Evolutionary conservation across 2,888 invertebrate genomes (phyloP), one percentile per base, ranked within the genome.

Genomic region (Argyresthia albistria): DNA sequence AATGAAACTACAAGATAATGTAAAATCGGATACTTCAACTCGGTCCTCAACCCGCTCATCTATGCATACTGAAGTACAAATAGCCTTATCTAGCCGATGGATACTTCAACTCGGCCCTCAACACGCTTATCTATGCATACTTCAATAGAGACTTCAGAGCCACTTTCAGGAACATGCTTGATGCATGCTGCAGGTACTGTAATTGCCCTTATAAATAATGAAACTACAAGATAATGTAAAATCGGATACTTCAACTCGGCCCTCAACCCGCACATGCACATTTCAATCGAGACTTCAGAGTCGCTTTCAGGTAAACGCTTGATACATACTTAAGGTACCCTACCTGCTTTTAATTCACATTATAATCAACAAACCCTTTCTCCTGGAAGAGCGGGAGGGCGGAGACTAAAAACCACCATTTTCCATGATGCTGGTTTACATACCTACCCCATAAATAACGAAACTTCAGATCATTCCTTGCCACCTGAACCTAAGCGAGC

Each of bases 161-260:
- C 52, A 98, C 98, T 9, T 98, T 98, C 88, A 93, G 95, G 79
- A 95, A 95, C 80, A 96, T 96, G 10, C 80, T 97, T 65, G 92
- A 91, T 63, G 91, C 91, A 55, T 93, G 93, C 72, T 93, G 94
- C 84, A 90, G 90, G 77, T 80, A 56, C 55, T 59, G n/a, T n/a
- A n/a, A n/a, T n/a, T n/a, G n/a, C n/a, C n/a, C n/a, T n/a, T n/a
- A n/a, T n/a, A n/a, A n/a, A n/a, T n/a, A n/a, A n/a, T n/a, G n/a
- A n/a, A n/a, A n/a, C n/a, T n/a, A n/a, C n/a, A n/a, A n/a, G n/a
- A n/a, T n/a, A n/a, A n/a, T n/a, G n/a, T n/a, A n/a, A n/a, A n/a
- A n/a, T n/a, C n/a, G n/a, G n/a, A n/a, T 99, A 99, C 89, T 97
- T 97, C 88, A 98, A 98, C 86, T 97, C 97, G 10, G 97, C 97